phyloP scores from a whole-genome alignment of 2,113 vertebrate species.

The Stomatorhinus ivindoensis region DNA sequence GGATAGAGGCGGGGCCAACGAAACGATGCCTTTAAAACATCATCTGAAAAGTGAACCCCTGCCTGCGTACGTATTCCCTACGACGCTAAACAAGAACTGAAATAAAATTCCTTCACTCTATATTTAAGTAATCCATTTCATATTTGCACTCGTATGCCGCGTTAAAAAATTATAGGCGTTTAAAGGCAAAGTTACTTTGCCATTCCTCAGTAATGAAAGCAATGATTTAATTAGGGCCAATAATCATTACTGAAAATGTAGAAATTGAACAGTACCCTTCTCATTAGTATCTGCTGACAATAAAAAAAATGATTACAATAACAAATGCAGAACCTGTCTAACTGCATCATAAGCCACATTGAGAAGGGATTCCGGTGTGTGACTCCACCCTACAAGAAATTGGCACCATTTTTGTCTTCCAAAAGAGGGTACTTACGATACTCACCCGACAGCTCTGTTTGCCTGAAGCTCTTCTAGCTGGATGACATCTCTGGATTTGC shows the following conservation, averaged over 20 bases:
- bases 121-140: not conserved
- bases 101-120: not conserved
- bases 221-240: not conserved
- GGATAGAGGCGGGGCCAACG: not conserved
- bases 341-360: not conserved
- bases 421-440: not conserved
- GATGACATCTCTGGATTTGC: not conserved
- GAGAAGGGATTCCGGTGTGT: not conserved
- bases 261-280: not conserved
- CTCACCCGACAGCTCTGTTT: not conserved
- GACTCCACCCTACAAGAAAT: not conserved
- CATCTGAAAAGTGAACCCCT: not conserved
- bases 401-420: not conserved
- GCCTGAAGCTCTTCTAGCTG: not conserved
- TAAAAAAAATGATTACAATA: not conserved
- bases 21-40: not conserved
- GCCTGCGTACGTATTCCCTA: not conserved
- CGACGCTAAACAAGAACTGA: not conserved
- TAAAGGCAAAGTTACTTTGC: not conserved
- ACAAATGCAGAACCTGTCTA: not conserved
- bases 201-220: not conserved
- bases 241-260: not conserved
- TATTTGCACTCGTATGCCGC: not conserved
- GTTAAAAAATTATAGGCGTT: not conserved
- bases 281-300: not conserved